Conservation (phyloP, 2,113 vertebrate genomes). For the Ictalurus punctatus region DNA sequence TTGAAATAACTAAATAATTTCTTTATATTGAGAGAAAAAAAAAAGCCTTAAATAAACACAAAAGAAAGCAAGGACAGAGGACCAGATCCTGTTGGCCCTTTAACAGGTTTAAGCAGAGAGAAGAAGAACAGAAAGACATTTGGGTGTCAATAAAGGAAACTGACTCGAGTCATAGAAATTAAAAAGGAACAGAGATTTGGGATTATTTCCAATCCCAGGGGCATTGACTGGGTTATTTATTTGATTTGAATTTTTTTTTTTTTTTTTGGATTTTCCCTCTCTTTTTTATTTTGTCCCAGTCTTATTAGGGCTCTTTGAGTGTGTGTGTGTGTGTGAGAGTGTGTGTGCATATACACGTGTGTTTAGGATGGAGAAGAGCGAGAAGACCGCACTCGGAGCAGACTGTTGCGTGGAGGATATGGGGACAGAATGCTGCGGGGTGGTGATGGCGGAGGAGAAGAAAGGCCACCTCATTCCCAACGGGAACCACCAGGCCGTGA, state of each 20-base stretch:
- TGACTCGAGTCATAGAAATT: conserved; percentile 27
- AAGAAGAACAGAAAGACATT: conserved; percentile 54
- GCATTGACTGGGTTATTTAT: conserved; percentile 34
- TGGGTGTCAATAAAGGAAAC: conserved; percentile 37
- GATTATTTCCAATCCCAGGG: conserved; percentile 35
- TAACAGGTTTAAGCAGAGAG: conserved; percentile 27
- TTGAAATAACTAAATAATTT: conserved; percentile 35
- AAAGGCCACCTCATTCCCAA: conserved; percentile 68
- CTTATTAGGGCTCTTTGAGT: conserved; percentile 25
- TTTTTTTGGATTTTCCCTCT: conserved; percentile 9
- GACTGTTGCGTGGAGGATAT: conserved; percentile 63
- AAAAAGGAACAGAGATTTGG: conserved; percentile 47
- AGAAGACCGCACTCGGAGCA: conserved; percentile 64
- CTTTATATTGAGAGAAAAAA: background rate
- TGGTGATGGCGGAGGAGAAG: conserved; percentile 69
- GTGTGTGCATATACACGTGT: conserved; percentile 38
- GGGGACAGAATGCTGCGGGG: conserved; percentile 65
- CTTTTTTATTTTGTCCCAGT: conserved; percentile 10
- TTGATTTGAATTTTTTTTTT: background rate
- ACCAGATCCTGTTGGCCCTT: conserved; percentile 42
- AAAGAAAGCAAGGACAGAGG: conserved; percentile 29
- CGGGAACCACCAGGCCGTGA: conserved; percentile 56
- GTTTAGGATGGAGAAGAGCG: conserved; percentile 69
- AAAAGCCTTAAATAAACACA: background rate
- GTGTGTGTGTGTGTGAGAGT: conserved; percentile 49